Evolutionary conservation across 2,888 invertebrate species (phyloP).

Genomic region (Ornithoptera alexandrae): DNA sequence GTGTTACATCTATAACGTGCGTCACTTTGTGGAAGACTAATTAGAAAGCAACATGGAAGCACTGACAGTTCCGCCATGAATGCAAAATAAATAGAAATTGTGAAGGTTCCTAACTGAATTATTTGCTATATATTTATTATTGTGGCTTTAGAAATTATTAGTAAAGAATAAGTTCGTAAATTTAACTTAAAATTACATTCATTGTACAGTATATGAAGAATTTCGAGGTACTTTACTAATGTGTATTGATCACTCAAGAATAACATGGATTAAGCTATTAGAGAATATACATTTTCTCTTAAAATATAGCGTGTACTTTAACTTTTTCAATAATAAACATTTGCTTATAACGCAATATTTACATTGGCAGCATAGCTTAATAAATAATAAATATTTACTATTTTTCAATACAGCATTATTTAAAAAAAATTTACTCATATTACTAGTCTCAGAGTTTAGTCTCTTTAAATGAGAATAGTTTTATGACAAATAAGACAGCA

Average conservation of each 20-base stretch:
- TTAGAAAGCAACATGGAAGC: constrained; percentile 81
- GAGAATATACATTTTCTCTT: not conserved
- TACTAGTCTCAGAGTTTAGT: not conserved
- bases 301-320: constrained; percentile 6
- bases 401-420: not conserved
- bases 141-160: constrained; percentile 2
- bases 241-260: constrained; percentile 8
- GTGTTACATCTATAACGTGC: constrained; percentile 33
- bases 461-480: not conserved
- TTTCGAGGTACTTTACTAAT: not conserved
- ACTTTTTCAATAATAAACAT: not conserved
- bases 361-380: not conserved
- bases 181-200: not conserved
- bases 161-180: not conserved
- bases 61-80: constrained; percentile 81
- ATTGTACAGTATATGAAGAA: not conserved
- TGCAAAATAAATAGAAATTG: constrained; percentile 81
- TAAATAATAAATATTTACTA: not conserved
- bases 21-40: constrained; percentile 36
- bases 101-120: constrained; percentile 55
- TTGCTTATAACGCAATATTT: not conserved
- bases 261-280: not conserved
- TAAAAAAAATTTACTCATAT: not conserved
- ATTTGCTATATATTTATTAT: constrained; percentile 23
- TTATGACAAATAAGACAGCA: not conserved